These are phyloP conservation scores for Lepidurus couesii DNA, from an alignment of 1,140 invertebrate genomes.

Conservation along the genomic window DNA sequence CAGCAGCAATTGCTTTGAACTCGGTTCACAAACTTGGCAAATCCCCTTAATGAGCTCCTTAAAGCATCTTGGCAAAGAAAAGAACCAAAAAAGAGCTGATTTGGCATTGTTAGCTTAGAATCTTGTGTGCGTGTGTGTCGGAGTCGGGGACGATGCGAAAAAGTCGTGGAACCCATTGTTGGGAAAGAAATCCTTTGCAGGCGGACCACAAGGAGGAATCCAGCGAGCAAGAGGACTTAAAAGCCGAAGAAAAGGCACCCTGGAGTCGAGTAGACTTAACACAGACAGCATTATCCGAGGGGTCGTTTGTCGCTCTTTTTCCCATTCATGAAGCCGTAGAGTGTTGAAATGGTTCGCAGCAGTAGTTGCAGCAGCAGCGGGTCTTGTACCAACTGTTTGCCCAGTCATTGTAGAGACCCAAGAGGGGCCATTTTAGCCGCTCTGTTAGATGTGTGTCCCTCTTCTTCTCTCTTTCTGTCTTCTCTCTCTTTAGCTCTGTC, in stretches of 20 bases:
- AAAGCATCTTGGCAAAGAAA: too few species aligned
- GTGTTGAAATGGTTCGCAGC: slow-evolving; percentile 9
- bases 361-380: not conserved
- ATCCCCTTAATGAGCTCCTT: too few species aligned
- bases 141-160: not conserved
- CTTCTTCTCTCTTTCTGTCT: too few species aligned
- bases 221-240: not conserved
- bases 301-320: slow-evolving; percentile 12
- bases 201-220: not conserved
- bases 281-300: not conserved
- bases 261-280: not conserved
- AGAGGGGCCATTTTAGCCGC: too few species aligned
- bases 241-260: not conserved
- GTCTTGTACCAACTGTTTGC: slow-evolving; percentile 10
- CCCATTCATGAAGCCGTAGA: not conserved
- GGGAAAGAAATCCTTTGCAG: not conserved
- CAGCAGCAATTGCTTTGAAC: too few species aligned
- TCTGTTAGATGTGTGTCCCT: too few species aligned
- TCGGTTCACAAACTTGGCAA: too few species aligned
- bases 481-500: too few species aligned
- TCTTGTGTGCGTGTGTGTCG: not conserved
- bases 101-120: too few species aligned
- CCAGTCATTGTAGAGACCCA: not conserved
- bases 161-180: not conserved
- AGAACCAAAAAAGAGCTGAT: too few species aligned